phyloP scores from a whole-genome alignment of 1,140 invertebrate genomes.

The Bombus terrestris region DNA sequence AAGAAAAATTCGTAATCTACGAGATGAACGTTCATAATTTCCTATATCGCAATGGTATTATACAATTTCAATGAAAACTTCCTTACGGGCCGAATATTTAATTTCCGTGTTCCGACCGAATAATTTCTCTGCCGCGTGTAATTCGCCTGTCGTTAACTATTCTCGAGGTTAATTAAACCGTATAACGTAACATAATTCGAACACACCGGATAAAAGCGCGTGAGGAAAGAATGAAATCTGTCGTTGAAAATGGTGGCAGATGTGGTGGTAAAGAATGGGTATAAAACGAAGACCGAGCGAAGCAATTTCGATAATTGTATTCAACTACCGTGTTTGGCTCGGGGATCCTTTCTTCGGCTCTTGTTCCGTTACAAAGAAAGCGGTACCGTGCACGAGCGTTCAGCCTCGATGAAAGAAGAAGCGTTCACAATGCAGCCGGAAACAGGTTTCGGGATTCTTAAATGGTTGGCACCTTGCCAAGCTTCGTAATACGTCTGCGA shows the following conservation, averaged over 20 bases:
- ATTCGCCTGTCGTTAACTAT: too few species aligned
- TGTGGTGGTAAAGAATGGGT: background rate
- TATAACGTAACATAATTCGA: too few species aligned
- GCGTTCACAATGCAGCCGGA: constrained; percentile 51
- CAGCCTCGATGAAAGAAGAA: constrained; percentile 34
- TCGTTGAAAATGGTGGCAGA: background rate
- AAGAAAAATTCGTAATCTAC: too few species aligned
- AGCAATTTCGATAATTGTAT: constrained; percentile 44
- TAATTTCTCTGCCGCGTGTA: too few species aligned
- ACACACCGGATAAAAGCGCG: too few species aligned
- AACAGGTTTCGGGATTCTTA: constrained; percentile 66
- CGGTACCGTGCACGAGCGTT: constrained; percentile 13
- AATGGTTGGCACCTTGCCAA: constrained; percentile 61
- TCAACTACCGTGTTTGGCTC: constrained; percentile 25
- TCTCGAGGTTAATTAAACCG: background rate
- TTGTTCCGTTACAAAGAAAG: constrained; percentile 43
- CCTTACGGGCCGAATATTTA: too few species aligned
- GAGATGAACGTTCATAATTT: too few species aligned
- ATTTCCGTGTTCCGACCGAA: too few species aligned
- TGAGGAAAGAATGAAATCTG: too few species aligned
- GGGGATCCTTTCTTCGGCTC: background rate
- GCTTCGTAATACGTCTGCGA: constrained; percentile 60
- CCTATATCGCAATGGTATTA: too few species aligned
- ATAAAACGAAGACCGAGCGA: background rate
- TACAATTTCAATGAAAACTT: too few species aligned